Percentiles rank a stretch among this genome's conserved stretches.
phyloP scores from a whole-genome alignment of 2,888 invertebrate genomes.

The Gari tellinella region DNA sequence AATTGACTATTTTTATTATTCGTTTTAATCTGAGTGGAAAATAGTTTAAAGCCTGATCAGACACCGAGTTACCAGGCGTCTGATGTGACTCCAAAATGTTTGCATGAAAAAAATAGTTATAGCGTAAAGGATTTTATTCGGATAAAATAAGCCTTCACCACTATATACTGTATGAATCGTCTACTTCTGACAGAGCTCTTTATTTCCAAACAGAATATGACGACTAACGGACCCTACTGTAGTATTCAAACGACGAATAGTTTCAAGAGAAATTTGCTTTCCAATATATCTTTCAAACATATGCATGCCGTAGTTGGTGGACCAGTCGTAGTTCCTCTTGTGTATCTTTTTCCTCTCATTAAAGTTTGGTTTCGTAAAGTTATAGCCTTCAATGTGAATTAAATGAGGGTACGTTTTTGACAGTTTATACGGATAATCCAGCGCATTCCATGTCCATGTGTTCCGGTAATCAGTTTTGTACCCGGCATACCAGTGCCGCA shows the following conservation, averaged over 20 bases:
- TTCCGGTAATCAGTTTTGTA: constrained; percentile 39
- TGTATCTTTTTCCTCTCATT: constrained; percentile 12
- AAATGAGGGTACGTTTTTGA: constrained; percentile 40
- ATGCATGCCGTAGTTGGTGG: constrained; percentile 56
- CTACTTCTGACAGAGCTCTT: constrained; percentile 37
- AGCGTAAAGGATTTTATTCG: too few species aligned
- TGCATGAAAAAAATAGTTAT: too few species aligned
- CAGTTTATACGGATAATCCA: constrained; percentile 35
- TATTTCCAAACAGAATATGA: constrained; percentile 55
- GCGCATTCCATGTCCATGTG: constrained; percentile 43
- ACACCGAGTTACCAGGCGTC: too few species aligned
- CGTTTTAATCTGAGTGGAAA: too few species aligned
- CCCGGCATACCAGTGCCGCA: constrained; percentile 44
- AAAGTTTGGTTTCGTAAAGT: constrained; percentile 48
- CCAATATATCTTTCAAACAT: constrained; percentile 45
- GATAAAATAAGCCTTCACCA: too few species aligned
- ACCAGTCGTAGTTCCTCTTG: constrained; percentile 52
- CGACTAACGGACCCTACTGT: constrained; percentile 56
- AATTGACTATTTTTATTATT: too few species aligned
- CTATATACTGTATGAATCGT: too few species aligned
- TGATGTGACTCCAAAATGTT: too few species aligned
- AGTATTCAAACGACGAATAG: constrained; percentile 51
- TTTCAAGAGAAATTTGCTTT: constrained; percentile 22
- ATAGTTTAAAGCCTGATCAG: too few species aligned
- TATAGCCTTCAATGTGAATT: constrained; percentile 54